These are phyloP conservation scores for Pristionchus fissidentatus DNA, from an alignment of 2,888 invertebrate genomes.

Conservation along the genomic window DNA sequence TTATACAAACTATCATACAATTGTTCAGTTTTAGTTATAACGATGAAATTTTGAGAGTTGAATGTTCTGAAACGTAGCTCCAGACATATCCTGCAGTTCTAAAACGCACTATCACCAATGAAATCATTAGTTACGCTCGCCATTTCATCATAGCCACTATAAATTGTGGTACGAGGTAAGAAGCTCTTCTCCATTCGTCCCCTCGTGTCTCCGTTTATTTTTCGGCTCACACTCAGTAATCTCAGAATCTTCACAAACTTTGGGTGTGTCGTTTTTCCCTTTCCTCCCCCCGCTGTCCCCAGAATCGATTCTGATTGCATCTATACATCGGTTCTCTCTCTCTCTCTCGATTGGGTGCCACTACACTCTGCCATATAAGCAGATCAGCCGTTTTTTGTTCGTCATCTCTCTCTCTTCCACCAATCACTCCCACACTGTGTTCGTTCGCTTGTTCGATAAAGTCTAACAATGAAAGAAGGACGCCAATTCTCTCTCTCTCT, in stretches of 20 bases:
- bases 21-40: too few relatives aligned
- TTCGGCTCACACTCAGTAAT: constrained; percentile 28
- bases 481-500: constrained; percentile 37
- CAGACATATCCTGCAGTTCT: too few relatives aligned
- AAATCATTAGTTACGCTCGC: not conserved
- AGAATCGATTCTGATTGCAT: constrained; percentile 42
- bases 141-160: not conserved
- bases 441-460: constrained; percentile 29
- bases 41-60: too few relatives aligned
- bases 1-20: too few relatives aligned
- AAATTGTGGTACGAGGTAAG: constrained; percentile 22
- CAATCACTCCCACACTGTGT: not conserved
- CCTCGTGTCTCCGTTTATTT: constrained; percentile 31
- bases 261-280: constrained; percentile 27
- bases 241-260: constrained; percentile 37
- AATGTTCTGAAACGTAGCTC: not conserved
- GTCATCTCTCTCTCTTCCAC: constrained; percentile 10
- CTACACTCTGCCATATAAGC: not conserved
- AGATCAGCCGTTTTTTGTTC: constrained; percentile 8
- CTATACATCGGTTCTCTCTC: too few relatives aligned
- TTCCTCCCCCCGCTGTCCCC: not conserved
- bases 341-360: not conserved
- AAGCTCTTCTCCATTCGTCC: constrained; percentile 4
- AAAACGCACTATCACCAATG: not conserved
- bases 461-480: constrained; percentile 42